Evolutionary conservation across 1,140 invertebrate species (phyloP).

Genomic region (Zaprionus africanus): DNA sequence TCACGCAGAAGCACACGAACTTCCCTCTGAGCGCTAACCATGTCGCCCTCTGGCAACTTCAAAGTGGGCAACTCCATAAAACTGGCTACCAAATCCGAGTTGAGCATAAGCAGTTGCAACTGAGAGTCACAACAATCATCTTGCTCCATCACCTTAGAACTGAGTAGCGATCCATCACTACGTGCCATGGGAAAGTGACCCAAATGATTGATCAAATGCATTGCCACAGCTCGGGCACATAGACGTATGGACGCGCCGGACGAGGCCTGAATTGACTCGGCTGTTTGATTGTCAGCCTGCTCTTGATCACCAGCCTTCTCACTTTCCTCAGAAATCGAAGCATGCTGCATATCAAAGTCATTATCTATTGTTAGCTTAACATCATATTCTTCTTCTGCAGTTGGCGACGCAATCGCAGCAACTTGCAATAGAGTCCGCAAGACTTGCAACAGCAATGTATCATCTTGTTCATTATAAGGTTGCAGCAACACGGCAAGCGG

Average conservation of each 20-base stretch:
- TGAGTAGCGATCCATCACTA: slow-evolving; percentile 90
- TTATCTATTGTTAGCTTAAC: slow-evolving; percentile 84
- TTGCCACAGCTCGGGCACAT: slow-evolving; percentile 89
- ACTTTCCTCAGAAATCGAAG: slow-evolving; percentile 87
- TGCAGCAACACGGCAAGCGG: slow-evolving; percentile 66
- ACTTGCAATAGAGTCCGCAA: slow-evolving; percentile 85
- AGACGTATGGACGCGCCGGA: slow-evolving; percentile 84
- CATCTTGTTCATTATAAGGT: slow-evolving; percentile 83
- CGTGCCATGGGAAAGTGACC: slow-evolving; percentile 94
- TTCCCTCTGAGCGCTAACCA: slow-evolving; percentile 88
- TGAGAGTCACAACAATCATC: slow-evolving; percentile 92
- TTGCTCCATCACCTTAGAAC: slow-evolving; percentile 94
- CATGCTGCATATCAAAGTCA: slow-evolving; percentile 89
- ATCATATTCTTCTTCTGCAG: slow-evolving; percentile 59
- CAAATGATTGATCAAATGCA: slow-evolving; percentile 94
- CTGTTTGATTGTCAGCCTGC: slow-evolving; percentile 54
- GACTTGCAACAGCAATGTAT: slow-evolving; percentile 86
- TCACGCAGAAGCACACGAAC: slow-evolving; percentile 95
- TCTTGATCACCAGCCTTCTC: slow-evolving; percentile 71
- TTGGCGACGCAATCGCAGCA: slow-evolving; percentile 77
- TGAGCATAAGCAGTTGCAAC: slow-evolving; percentile 94
- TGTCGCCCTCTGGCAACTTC: slow-evolving; percentile 91
- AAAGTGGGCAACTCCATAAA: slow-evolving; percentile 94
- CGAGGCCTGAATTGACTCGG: slow-evolving; percentile 84
- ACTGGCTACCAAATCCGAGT: slow-evolving; percentile 93